phyloP scores from a whole-genome alignment of 2,113 vertebrate species.

The Phylloscopus trochiloides region DNA sequence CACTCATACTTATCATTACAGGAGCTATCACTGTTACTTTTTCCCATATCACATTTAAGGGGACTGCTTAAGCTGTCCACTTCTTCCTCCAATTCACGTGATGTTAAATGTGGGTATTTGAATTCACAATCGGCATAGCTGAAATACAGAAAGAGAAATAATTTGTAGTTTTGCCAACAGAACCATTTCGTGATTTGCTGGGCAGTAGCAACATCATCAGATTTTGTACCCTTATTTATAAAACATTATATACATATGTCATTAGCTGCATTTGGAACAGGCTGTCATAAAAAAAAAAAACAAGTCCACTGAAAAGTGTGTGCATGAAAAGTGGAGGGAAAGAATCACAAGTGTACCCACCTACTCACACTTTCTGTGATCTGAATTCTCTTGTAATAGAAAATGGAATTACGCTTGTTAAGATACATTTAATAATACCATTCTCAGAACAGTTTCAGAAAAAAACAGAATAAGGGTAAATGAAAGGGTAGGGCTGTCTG shows the following conservation, averaged over 20 bases:
- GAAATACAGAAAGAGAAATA: background rate
- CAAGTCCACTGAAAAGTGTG: background rate
- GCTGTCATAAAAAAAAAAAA: background rate
- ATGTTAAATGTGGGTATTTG: background rate
- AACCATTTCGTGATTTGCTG: background rate
- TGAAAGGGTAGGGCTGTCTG: background rate
- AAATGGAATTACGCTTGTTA: background rate
- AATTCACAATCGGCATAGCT: background rate
- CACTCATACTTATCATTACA: conserved; percentile 26
- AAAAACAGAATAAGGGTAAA: background rate
- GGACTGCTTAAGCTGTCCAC: background rate
- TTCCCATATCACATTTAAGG: background rate
- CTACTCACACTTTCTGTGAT: background rate
- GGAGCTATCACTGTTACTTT: background rate
- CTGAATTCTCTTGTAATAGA: background rate
- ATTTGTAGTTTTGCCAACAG: background rate
- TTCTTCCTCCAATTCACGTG: background rate
- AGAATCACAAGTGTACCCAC: background rate
- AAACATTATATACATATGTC: background rate
- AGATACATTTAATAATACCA: background rate
- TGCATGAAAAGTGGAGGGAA: background rate
- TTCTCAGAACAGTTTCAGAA: background rate
- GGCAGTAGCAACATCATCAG: background rate
- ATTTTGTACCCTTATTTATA: background rate
- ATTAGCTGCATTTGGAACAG: background rate